Base-by-base conservation (phyloP, 2,797 vertebrate genomes). In the Helarctos malayanus region DNA sequence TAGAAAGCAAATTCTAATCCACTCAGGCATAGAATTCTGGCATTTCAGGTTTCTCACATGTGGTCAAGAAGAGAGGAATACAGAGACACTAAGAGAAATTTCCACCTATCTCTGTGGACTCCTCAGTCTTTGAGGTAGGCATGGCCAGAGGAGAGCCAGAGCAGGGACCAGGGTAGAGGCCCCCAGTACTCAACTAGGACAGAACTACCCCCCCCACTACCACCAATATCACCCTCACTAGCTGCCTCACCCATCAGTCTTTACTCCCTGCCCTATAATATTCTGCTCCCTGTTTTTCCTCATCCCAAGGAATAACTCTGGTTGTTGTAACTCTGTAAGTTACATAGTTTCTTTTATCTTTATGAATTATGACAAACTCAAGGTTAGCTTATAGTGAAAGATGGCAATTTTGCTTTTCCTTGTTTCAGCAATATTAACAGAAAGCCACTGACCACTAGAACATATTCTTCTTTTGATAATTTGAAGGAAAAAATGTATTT, bases 311-410 rank as follows among this genome's bases (percentile, higher is more conserved):
- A 83, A 76, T 78, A 38, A 5, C 3, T 79, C n/a, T 29, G 4
- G 15, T 68, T 73, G 13, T 85, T 56, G 54, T 11, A 68, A 32
- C 6, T 59, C n/a, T 91, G 41, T 18, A 86, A 75, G 23, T 63
- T 93, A 6, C 12, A 57, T 61, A 49, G 63, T 2, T 84, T 88
- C 47, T 76, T 81, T 41, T 80, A 75, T 38, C 91, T 87, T 87
- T 73, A 52, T 91, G 69, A 92, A n/a, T 29, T 91, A 91, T 41
- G 16, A 84, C 10, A 87, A 89, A 69, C 65, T 79, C 49, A 76
- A 76, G 21, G 7, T 92, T 38, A 21, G 29, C 10, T 73, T 71
- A 38, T 10, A 59, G 25, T n/a, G 12, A 83, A 85, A 69, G 29
- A 76, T 63, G 38, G 1, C 8, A 35, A n/a, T 79, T 91, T 93